phyloP scores from a whole-genome alignment of 2,797 vertebrate species.

The Enteromius anoplus region DNA sequence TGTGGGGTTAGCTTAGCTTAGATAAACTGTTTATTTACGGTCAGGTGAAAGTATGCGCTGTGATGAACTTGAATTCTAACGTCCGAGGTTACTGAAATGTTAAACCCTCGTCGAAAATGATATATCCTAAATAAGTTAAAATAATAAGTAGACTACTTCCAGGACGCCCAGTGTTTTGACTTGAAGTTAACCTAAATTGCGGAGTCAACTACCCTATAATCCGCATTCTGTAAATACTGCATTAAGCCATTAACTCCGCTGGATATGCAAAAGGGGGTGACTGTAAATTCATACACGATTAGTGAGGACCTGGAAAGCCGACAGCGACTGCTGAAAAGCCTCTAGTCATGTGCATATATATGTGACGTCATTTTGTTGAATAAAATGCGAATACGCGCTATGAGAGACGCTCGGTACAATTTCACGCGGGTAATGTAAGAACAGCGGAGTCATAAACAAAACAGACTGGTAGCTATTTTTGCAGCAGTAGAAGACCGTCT shows the following conservation, averaged over 20 bases:
- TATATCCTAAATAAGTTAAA: no score
- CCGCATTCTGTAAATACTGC: not conserved
- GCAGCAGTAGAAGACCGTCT: not conserved
- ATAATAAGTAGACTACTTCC: not conserved
- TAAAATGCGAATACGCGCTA: conserved; percentile 63
- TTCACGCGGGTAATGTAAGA: conserved; percentile 38
- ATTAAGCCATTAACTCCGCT: not conserved
- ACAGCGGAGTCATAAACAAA: conserved; percentile 18
- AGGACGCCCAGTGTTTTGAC: not conserved
- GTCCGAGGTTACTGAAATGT: not conserved
- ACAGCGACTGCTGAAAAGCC: conserved; percentile 35
- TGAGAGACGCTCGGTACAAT: conserved; percentile 47
- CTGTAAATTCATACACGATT: not conserved
- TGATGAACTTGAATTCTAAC: not conserved
- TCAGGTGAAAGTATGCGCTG: not conserved
- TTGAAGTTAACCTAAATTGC: not conserved
- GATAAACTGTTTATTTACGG: not conserved
- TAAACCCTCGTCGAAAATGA: not conserved
- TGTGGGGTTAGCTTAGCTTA: not conserved
- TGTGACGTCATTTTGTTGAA: conserved; percentile 66
- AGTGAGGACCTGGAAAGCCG: not conserved
- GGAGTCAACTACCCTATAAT: not conserved
- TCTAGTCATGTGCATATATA: conserved; percentile 60
- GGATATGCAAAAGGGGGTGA: not conserved
- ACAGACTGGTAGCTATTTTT: not conserved